Base-by-base conservation (phyloP, 2,888 invertebrate genomes). In the Drosophila atroscutellata region DNA sequence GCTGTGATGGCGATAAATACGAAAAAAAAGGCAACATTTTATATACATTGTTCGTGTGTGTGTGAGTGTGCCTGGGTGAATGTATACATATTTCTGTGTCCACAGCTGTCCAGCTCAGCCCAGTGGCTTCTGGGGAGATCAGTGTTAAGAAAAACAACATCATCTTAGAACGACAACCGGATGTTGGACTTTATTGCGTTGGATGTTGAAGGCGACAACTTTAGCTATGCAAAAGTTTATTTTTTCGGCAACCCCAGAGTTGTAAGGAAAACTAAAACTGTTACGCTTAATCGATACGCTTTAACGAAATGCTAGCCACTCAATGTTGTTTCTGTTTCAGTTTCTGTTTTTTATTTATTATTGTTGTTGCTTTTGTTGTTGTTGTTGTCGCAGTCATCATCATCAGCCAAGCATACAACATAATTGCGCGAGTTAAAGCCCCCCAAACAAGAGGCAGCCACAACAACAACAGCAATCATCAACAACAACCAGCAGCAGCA, bases 331-430 rank as follows among this genome's bases (percentile, higher is more conserved):
- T 13, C 54, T 63, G 63, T 61, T 61, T 71, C n/a, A 1, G 63
- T 61, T 63, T 71, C 8, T 64, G 64, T 64, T 26, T 8, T 45
- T 24, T 24, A 15, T 45, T 45, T n/a, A 26, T 28, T 42, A 11
- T 51, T 63, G 55, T 45, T 61, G 37, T 61, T 49, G 59, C 50
- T 70, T 56, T 52, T 54, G 58, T 66, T 42, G 80, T 84, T 70
- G 75, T 85, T 70, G 75, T 88, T 85, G 85, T 80, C 90, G 90
- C 82, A 86, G 90, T 86, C 86, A 90, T 87, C 92, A 91, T 91
- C 90, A 92, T 91, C 90, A 91, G 75, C 89, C 84, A 86, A 90
- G 87, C 90, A 91, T 91, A 91, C 90, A 84, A 89, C 91, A 90
- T 90, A 90, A 91, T 90, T 90, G 91, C 88, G 89, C 88, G 90